Base-by-base conservation (phyloP, 2,888 invertebrate genomes). In the Hecatera dysodea region DNA sequence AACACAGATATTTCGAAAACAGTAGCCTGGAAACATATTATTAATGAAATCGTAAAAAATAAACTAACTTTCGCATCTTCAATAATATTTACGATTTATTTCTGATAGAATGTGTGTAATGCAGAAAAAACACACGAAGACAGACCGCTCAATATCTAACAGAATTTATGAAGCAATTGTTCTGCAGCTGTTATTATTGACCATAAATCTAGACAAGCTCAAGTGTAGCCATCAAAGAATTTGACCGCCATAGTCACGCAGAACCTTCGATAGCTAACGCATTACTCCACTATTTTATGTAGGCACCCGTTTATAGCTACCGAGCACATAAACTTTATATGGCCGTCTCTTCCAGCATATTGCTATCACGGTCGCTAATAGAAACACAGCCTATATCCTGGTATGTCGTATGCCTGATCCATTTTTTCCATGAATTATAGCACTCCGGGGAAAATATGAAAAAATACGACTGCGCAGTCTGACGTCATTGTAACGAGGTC, bases 351-450 rank as follows among this genome's bases (percentile, higher is more conserved):
- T 89, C 88, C 63, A 87, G 86, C 61, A 55, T 52, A 36, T 19
- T n/a, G 66, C 60, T 72, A 72, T 83, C 84, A 39, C 7, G 24
- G 78, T 72, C 52, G 69, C 80, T 88, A 88, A 88, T 87, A 90
- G 86, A 86, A 81, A 85, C 83, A 78, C 66, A 72, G 78, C 71
- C 75, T 72, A 82, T 81, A 86, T 81, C 80, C 84, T 80, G 85
- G 78, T 82, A 66, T 65, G 81, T 76, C 82, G 88, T 85, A 78
- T 85, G 87, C 83, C 86, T 92, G 93, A 93, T 92, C 91, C 92
- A 92, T 93, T 93, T 92, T 91, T 91, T 88, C 81, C 90, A 90
- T 93, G 93, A 93, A 89, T 92, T 93, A 93, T 91, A 88, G 89
- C 90, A 82, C 90, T 88, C 88, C 76, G 78, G 88, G 89, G 90